phyloP scores from a whole-genome alignment of 2,888 invertebrate genomes.

The Drosophila basisetae region DNA sequence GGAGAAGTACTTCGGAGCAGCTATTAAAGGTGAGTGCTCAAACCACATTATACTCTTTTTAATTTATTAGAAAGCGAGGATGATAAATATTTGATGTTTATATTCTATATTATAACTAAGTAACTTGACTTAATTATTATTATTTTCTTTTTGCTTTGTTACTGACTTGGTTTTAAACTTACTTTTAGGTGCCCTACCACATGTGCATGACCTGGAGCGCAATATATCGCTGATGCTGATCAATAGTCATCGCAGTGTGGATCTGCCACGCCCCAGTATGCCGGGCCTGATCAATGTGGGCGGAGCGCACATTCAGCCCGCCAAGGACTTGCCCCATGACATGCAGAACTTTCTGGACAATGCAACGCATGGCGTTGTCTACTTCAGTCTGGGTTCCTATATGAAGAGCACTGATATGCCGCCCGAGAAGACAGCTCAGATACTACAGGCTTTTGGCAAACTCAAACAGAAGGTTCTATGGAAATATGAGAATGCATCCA shows the following conservation, averaged over 20 bases:
- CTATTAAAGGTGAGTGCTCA: constrained; percentile 69
- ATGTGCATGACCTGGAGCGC: constrained; percentile 85
- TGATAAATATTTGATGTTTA: neutral
- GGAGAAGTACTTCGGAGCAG: constrained; percentile 76
- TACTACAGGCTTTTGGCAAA: constrained; percentile 85
- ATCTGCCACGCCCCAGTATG: constrained; percentile 85
- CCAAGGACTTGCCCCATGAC: constrained; percentile 79
- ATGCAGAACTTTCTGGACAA: constrained; percentile 84
- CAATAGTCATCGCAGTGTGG: constrained; percentile 86
- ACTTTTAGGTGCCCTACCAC: constrained; percentile 80
- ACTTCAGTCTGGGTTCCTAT: constrained; percentile 86
- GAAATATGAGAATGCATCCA: constrained; percentile 86
- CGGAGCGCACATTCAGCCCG: constrained; percentile 83
- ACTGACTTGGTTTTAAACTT: neutral
- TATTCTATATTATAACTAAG: neutral
- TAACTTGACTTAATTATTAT: neutral
- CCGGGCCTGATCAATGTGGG: constrained; percentile 84
- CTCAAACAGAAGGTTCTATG: constrained; percentile 86
- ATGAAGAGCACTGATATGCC: constrained; percentile 85
- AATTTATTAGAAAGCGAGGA: no score
- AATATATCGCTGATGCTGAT: constrained; percentile 86
- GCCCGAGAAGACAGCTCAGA: constrained; percentile 80
- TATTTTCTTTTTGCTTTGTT: neutral
- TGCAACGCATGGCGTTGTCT: constrained; percentile 85
- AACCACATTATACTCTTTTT: no score